Base-by-base conservation (phyloP, 2,888 invertebrate genomes). In the Lasius fuliginosus region DNA sequence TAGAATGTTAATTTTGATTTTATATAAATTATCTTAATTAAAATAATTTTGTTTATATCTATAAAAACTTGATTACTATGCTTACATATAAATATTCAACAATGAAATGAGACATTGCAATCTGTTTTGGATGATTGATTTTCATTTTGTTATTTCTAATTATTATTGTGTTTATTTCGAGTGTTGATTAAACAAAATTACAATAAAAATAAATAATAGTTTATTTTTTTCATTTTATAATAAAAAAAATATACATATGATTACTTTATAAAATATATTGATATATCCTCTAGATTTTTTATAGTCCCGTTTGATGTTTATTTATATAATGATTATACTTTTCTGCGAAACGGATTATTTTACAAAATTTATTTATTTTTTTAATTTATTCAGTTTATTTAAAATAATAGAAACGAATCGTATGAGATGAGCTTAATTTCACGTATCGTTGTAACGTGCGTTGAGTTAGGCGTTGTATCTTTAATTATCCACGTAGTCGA, bases 401-500 rank as follows among this genome's bases (percentile, higher is more conserved):
- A 11, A 30, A 12, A 33, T 23, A 40, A 42, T 23, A 30, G 36
- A 53, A 76, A 27, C 12, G n/a, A 60, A 60, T 33, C 1, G 60
- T 81, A 11, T 46, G 23, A 71, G 33, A 46, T 27, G 60, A 18
- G 33, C 71, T 60, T 81, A 60, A 71, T 40, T 71, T 71, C 5
- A 33, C 23, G 82, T 87, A 60, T 84, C 83, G 82, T 69, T 76
- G 81, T 65, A 71, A 67, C 73, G 87, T 85, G 85, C 82, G 90
- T 81, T 46, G 33, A 81, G 74, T 83, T 89, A 90, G 93, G 90
- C 91, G 92, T 92, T 92, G 93, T 94, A 93, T 93, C 94, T 93
- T 94, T 94, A 93, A 94, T 94, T 94, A 94, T 94, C 93, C 89
- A 75, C 88, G 86, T 60, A 71, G 85, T 86, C 75, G 87, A 84